Percentiles rank a stretch among this genome's conserved stretches.
These are phyloP conservation scores for Eupsilia transversa DNA, from an alignment of 2,888 invertebrate species.

Conservation along the genomic window DNA sequence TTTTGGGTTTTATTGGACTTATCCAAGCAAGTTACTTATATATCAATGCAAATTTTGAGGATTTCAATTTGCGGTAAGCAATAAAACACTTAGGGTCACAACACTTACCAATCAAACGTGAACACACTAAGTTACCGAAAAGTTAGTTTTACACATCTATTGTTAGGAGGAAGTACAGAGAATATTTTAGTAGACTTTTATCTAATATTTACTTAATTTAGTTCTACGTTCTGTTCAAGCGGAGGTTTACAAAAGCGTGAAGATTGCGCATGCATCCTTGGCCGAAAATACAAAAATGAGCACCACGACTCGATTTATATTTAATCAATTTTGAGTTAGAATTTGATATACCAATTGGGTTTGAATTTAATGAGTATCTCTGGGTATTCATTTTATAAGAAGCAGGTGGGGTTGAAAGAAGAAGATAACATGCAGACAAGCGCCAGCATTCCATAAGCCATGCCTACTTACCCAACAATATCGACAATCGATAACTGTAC, in stretches of 20 bases:
- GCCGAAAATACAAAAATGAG: constrained; percentile 72
- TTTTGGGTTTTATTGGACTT: constrained; percentile 13
- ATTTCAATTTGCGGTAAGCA: constrained; percentile 49
- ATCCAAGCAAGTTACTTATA: constrained; percentile 38
- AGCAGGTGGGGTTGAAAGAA: constrained; percentile 78
- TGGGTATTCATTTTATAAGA: constrained; percentile 76
- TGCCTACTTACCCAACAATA: constrained; percentile 88
- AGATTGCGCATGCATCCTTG: constrained; percentile 72
- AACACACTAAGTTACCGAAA: constrained; percentile 59
- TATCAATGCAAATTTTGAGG: constrained; percentile 35
- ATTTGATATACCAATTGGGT: constrained; percentile 4
- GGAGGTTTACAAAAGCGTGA: constrained; percentile 73
- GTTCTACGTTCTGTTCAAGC: constrained; percentile 62
- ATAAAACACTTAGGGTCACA: constrained; percentile 61
- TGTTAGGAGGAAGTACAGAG: constrained; percentile 56
- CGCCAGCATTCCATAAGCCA: constrained; percentile 80
- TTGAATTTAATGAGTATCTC: constrained; percentile 6
- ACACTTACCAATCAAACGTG: constrained; percentile 65
- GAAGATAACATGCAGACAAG: constrained; percentile 73
- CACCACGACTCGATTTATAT: constrained; percentile 63
- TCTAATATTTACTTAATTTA: constrained; percentile 52
- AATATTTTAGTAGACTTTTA: constrained; percentile 48
- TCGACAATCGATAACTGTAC: constrained; percentile 90
- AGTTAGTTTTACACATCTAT: constrained; percentile 52
- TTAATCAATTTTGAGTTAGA: not conserved